These are phyloP conservation scores for Lasiurus cinereus DNA, from an alignment of 2,113 vertebrate species.

Conservation along the genomic window DNA sequence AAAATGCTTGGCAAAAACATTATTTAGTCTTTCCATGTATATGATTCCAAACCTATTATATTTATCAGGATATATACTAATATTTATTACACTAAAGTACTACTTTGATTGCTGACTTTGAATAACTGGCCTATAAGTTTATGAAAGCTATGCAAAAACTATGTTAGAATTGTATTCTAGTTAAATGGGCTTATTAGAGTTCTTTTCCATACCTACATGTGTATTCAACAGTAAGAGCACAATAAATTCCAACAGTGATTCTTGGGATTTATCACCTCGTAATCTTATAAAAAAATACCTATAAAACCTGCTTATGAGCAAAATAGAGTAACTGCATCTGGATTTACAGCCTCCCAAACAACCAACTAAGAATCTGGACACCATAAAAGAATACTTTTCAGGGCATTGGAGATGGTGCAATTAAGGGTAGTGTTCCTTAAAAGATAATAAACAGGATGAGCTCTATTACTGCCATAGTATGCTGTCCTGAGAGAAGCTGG, in stretches of 20 bases:
- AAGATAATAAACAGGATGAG: neutral
- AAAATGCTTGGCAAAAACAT: neutral
- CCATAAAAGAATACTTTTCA: neutral
- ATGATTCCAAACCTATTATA: neutral
- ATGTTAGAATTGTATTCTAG: neutral
- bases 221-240: neutral
- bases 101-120: neutral
- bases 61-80: neutral
- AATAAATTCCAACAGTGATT: neutral
- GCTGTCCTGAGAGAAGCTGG: neutral
- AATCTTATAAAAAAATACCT: neutral
- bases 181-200: neutral
- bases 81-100: neutral
- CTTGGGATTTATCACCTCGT: neutral
- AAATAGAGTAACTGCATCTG: neutral
- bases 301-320: neutral
- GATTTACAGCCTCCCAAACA: neutral
- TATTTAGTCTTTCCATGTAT: neutral
- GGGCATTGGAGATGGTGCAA: neutral
- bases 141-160: neutral
- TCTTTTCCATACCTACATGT: neutral
- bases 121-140: neutral
- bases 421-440: neutral
- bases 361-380: neutral
- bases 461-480: rapidly evolving